Base-by-base conservation (phyloP, 2,797 vertebrate species). In the Orientallactaga sibirica region DNA sequence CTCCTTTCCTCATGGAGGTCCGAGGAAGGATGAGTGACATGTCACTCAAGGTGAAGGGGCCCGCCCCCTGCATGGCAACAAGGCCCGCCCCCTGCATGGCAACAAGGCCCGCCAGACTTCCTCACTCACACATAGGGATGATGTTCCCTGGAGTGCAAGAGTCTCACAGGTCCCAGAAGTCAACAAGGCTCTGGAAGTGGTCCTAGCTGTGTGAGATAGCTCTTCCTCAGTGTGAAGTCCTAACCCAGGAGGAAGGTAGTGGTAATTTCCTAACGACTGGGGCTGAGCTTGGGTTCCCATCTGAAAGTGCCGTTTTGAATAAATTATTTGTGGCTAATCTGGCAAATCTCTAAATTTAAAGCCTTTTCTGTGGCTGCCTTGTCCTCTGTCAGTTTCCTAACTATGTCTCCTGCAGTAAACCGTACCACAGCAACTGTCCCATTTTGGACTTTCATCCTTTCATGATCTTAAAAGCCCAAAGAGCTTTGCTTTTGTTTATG, bases 281-380 rank as follows among this genome's bases (percentile, higher is more conserved):
- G 66, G 68, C 20, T 64, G n/a, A 37, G 37, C 43, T 33, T 43
- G 61, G 93, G 66, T 82, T 75, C 24, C 25, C 48, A 73, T 68
- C 61, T 70, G 19, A 78, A 92, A 89, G 87, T 41, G 67, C 86
- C 80, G 71, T 87, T 52, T 75, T 94, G 67, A 86, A 73, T 80
- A 87, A 24, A 74, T 74, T 82, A 82, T 16, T n/a, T 24, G 43
- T 4, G 24, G 62, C 27, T 77, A 77, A 89, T 64, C 41, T 79
- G 37, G 67, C 37, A 74, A 37, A 87, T 76, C 4, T 73, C 81
- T 93, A 66, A 62, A 79, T 43, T 24, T 25, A 92, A 41, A 88
- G 29, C 9, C n/a, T 58, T 12, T 92, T 79, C 52, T 58, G 20
- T 18, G 79, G 61, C 66, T 86, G 55, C 68, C 41, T 67, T 37